A percentile compares a stretch with the other conserved stretches of the same genome.
Evolutionary conservation across 2,113 vertebrate species (phyloP).

Genomic region (Nerophis ophidion): DNA sequence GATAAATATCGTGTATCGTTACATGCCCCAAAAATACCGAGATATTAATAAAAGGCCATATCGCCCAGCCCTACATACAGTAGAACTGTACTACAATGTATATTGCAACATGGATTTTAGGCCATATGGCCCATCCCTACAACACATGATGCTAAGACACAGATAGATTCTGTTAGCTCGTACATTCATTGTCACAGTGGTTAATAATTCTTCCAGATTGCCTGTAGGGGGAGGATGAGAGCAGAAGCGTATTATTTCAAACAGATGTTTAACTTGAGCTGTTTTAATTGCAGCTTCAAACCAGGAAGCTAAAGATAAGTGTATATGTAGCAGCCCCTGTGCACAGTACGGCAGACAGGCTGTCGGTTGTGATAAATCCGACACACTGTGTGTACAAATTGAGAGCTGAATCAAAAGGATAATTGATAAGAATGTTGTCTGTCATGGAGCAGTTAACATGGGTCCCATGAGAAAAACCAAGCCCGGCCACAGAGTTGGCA

Average conservation of each 20-base stretch:
- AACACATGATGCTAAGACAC: too few relatives aligned
- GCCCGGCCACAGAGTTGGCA: conserved; percentile 8
- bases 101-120: too few relatives aligned
- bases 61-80: too few relatives aligned
- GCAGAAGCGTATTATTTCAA: not conserved
- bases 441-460: conserved; percentile 20
- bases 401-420: conserved; percentile 16
- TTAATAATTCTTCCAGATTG: too few relatives aligned
- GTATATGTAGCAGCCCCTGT: not conserved
- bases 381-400: conserved; percentile 8
- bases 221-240: too few relatives aligned
- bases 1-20: too few relatives aligned
- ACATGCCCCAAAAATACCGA: too few relatives aligned
- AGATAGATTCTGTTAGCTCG: too few relatives aligned
- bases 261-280: not conserved
- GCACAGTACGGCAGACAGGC: not conserved
- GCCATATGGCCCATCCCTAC: too few relatives aligned
- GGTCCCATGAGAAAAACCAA: conserved; percentile 6
- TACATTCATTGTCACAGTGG: too few relatives aligned
- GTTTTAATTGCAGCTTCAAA: not conserved
- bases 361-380: conserved; percentile 14
- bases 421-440: conserved; percentile 35
- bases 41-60: too few relatives aligned
- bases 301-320: not conserved
- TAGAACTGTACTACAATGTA: too few relatives aligned